Percentiles rank a stretch among this genome's conserved stretches.
phyloP scores from a whole-genome alignment of 2,888 invertebrate genomes.

The Bellardia pandia region DNA sequence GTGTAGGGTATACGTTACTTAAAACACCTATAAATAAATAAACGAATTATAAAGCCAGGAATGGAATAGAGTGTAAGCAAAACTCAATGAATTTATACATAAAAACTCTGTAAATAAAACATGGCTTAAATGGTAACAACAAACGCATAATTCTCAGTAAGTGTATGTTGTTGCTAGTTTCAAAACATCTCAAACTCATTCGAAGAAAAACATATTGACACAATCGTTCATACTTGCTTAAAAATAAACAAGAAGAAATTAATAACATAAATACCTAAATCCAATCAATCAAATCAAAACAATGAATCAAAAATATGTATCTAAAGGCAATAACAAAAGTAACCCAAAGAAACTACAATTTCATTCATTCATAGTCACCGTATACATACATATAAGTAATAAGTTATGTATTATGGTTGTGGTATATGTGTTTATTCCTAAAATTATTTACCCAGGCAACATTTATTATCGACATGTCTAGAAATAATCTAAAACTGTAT shows the following conservation, averaged over 20 bases:
- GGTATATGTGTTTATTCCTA: constrained; percentile 6
- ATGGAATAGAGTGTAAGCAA: not conserved
- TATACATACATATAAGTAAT: too few species aligned
- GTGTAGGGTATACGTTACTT: not conserved
- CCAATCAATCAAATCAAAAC: constrained; percentile 82
- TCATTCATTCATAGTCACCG: constrained; percentile 53
- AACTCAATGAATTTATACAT: constrained; percentile 1
- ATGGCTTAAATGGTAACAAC: constrained; percentile 44
- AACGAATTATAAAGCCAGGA: constrained; percentile 18
- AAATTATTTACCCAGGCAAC: not conserved
- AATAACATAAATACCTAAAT: constrained; percentile 82
- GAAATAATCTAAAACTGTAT: too few species aligned
- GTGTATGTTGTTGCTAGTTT: constrained; percentile 3
- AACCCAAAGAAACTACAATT: constrained; percentile 32
- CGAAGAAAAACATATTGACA: constrained; percentile 21
- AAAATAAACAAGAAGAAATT: constrained; percentile 76
- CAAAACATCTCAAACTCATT: constrained; percentile 33
- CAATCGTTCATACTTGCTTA: constrained; percentile 30
- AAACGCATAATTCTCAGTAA: not conserved
- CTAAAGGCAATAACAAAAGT: constrained; percentile 34
- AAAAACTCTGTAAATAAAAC: constrained; percentile 27
- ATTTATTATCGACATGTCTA: too few species aligned
- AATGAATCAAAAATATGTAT: constrained; percentile 73
- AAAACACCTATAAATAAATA: not conserved
- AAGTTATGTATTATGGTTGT: not conserved